A percentile compares a stretch with the other conserved stretches of the same genome.
Evolutionary conservation across 2,797 vertebrate species (phyloP).

Genomic region (Tiaroga cobitis): DNA sequence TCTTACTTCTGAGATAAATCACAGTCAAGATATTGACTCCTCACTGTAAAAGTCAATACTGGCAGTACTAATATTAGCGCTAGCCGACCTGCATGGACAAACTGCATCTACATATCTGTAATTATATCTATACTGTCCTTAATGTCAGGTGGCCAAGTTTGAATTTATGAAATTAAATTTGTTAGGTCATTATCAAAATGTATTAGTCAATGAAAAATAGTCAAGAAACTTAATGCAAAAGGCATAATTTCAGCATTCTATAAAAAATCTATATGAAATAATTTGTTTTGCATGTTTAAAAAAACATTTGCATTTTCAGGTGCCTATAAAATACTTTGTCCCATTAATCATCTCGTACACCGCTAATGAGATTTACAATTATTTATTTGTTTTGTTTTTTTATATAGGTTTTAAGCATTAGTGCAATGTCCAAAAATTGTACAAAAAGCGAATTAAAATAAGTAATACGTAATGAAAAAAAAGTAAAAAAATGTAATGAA

Average conservation of each 20-base stretch:
- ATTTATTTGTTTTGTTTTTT: background rate
- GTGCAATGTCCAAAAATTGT: background rate
- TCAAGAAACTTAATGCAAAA: background rate
- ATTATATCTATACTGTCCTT: background rate
- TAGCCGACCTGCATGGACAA: background rate
- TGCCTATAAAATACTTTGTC: background rate
- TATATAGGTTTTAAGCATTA: background rate
- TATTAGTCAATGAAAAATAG: background rate
- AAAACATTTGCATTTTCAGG: background rate
- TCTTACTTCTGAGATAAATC: conserved; percentile 10
- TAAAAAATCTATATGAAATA: background rate
- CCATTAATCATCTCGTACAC: background rate
- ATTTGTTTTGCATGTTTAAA: background rate
- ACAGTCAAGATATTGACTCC: conserved; percentile 2
- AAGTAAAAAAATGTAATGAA: background rate
- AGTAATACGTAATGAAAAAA: background rate
- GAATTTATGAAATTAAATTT: background rate
- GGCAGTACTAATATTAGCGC: background rate
- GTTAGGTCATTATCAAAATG: background rate
- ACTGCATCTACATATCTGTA: background rate
- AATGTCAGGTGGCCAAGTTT: background rate
- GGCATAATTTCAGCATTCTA: background rate
- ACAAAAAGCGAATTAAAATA: background rate
- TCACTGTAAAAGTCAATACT: background rate
- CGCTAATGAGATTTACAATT: background rate